Conservation (phyloP, 2,113 vertebrate species). For the Columba janthina region DNA sequence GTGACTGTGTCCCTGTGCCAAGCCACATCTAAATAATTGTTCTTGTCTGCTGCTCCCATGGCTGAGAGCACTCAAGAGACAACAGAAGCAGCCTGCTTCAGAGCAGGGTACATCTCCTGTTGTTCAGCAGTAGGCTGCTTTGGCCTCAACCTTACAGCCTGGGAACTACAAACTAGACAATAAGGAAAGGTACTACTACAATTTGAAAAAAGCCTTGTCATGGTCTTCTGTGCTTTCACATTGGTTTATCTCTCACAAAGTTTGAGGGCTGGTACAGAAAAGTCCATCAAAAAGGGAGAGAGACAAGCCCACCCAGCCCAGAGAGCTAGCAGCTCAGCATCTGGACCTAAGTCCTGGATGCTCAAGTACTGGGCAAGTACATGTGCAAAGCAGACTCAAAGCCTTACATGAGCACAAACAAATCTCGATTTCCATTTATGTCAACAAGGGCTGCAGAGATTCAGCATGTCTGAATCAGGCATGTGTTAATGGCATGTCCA, state of each 20-base stretch:
- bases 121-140: background rate
- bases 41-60: background rate
- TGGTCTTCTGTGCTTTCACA: background rate
- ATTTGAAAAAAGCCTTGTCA: background rate
- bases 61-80: background rate
- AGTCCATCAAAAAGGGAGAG: background rate
- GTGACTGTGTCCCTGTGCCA: background rate
- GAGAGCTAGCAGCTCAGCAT: background rate
- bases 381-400: constrained; percentile 21
- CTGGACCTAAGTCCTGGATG: background rate
- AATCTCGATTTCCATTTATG: background rate
- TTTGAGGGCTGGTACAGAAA: background rate
- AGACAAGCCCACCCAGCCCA: background rate
- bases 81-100: background rate
- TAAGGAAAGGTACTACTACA: background rate
- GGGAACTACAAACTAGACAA: background rate
- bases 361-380: background rate
- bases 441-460: background rate
- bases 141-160: accelerated
- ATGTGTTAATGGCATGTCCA: background rate
- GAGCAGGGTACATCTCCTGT: background rate
- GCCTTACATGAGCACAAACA: background rate
- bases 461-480: background rate
- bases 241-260: background rate
- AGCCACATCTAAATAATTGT: constrained; percentile 16